Conservation (phyloP, 2,797 vertebrate species). For the Eidolon dupreanum region DNA sequence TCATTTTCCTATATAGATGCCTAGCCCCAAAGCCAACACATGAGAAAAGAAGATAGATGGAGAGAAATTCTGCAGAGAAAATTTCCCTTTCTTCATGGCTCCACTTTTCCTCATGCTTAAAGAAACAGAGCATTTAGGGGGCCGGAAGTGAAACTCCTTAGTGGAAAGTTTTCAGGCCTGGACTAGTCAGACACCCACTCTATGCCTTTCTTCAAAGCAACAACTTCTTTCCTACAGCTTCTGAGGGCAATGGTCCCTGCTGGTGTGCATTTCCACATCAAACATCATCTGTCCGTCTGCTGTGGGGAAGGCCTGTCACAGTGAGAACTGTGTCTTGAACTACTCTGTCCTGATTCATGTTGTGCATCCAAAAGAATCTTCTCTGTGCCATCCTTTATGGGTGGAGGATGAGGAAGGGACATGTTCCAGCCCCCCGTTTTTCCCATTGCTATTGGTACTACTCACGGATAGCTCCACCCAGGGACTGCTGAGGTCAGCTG, state of each 20-base stretch:
- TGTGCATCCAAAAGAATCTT: conserved; percentile 97
- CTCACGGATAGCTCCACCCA: conserved; percentile 98
- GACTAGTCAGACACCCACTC: too few species aligned
- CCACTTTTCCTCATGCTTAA: too few species aligned
- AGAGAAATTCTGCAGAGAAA: too few species aligned
- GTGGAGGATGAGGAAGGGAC: conserved; percentile 98
- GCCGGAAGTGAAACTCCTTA: too few species aligned
- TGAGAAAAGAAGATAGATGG: too few species aligned
- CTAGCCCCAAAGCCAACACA: too few species aligned
- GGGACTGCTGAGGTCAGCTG: conserved; percentile 83
- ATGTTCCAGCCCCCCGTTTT: conserved; percentile 94
- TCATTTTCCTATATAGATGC: too few species aligned
- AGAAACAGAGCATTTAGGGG: too few species aligned
- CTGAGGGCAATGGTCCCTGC: conserved; percentile 90
- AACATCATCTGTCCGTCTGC: conserved; percentile 95
- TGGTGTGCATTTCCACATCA: conserved; percentile 95
- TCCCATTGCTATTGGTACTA: conserved; percentile 87
- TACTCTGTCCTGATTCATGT: conserved; percentile 97
- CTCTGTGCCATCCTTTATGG: conserved; percentile 98
- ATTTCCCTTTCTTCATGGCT: too few species aligned
- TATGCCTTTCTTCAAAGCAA: too few species aligned
- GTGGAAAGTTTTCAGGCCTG: too few species aligned
- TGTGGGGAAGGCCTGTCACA: conserved; percentile 96
- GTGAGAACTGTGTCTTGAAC: conserved; percentile 91
- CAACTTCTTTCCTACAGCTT: too few species aligned